Base-by-base conservation (phyloP, 2,888 invertebrate species). In the Andrena minutula region DNA sequence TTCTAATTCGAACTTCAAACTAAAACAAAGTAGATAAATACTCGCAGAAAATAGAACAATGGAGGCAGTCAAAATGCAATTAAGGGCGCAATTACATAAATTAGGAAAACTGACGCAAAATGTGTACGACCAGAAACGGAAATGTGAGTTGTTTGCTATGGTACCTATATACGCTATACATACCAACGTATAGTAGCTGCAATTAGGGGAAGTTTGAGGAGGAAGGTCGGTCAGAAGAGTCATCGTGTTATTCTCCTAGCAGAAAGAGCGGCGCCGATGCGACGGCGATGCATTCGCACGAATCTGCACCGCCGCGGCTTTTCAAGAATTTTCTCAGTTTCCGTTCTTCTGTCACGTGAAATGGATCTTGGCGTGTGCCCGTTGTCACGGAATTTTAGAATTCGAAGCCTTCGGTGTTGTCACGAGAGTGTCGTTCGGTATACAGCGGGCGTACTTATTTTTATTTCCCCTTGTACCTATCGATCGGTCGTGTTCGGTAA, bases 261-360 rank as follows among this genome's bases (percentile, higher is more conserved):
- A 70, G 65, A 78, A 79, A 84, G 78, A 82, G 77, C 82, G 89
- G 87, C 89, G 90, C 88, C 88, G 75, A 75, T 79, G 85, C 80
- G 86, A 82, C 88, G 84, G 84, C 86, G 82, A 78, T 79, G 84
- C 83, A 76, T 84, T 82, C 61, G 64, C 79, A 75, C 73, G 82
- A 69, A 72, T 80, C 76, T 72, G 74, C 78, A 79, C 79, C 61
- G 80, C 77, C 63, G 70, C 41, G 41, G 71, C 73, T 74, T 56
- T 74, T 78, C 84, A 66, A 61, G 51, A 74, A 61, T 69, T 68
- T 70, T 56, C 71, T 63, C 84, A 79, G 84, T 85, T 53, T 64
- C 68, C 60, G 53, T 72, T 71, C 49, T 49, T 12, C 73, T 32
- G 51, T 56, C 64, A 49, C 60, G 68, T 68, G 61, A 23, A 51